These are phyloP conservation scores for Zygogramma bicolorata DNA, from an alignment of 2,888 invertebrate species.

Conservation along the genomic window DNA sequence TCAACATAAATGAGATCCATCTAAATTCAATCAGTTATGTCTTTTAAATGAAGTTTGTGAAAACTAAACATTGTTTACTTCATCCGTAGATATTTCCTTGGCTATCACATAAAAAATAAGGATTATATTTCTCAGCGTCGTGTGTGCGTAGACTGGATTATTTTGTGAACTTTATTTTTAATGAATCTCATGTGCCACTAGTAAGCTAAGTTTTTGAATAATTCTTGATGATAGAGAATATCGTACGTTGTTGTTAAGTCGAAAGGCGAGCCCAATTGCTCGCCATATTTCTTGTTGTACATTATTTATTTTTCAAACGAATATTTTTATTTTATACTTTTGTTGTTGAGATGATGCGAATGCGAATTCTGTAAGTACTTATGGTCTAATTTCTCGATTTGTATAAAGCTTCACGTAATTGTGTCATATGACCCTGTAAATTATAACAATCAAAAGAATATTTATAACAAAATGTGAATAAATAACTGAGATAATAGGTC, in stretches of 20 bases:
- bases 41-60: background rate
- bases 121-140: background rate
- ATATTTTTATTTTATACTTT: conserved; percentile 23
- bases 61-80: background rate
- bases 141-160: background rate
- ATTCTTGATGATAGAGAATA: background rate
- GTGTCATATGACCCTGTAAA: conserved; percentile 42
- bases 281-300: conserved; percentile 21
- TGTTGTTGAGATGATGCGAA: conserved; percentile 26
- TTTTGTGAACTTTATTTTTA: conserved; percentile 2
- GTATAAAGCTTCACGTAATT: conserved; percentile 43
- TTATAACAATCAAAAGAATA: conserved; percentile 42
- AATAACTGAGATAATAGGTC: conserved; percentile 35
- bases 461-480: conserved; percentile 48
- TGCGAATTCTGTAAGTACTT: conserved; percentile 36
- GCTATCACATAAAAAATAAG: no score
- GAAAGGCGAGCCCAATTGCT: background rate
- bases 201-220: conserved; percentile 6
- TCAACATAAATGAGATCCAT: conserved; percentile 16
- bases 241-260: background rate
- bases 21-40: background rate
- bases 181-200: conserved; percentile 5
- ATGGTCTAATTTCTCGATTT: conserved; percentile 32
- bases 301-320: conserved; percentile 32
- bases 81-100: no score